Evolutionary conservation across 2,797 vertebrate genomes (phyloP).

Genomic region (Muraenolepis orangiensis): DNA sequence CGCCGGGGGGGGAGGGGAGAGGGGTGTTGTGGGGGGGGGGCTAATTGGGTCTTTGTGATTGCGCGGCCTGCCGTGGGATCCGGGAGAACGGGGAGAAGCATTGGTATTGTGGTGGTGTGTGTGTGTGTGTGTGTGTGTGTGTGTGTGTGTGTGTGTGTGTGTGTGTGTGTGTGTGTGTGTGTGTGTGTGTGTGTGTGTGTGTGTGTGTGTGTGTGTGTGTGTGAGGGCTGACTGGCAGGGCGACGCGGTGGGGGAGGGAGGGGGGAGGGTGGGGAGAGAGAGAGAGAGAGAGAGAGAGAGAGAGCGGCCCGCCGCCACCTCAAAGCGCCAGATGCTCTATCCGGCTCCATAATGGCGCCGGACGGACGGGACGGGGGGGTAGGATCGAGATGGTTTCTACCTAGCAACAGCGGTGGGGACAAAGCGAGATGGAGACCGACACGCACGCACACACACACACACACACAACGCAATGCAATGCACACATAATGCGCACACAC

Average conservation of each 20-base stretch:
- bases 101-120: too few relatives aligned
- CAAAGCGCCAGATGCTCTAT: conserved; percentile 85
- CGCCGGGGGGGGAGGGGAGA: conserved; percentile 24
- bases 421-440: conserved; percentile 69
- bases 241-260: too few relatives aligned
- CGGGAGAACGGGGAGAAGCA: conserved; percentile 57
- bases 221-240: too few relatives aligned
- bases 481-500: not conserved
- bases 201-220: too few relatives aligned
- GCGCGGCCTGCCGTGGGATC: conserved; percentile 75
- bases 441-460: not conserved
- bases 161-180: too few relatives aligned
- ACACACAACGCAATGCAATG: not conserved
- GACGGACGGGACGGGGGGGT: too few relatives aligned
- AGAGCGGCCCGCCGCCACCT: conserved; percentile 56
- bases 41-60: conserved; percentile 83
- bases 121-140: conserved; percentile 72
- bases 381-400: conserved; percentile 68
- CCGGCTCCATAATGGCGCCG: conserved; percentile 79
- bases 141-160: conserved; percentile 16
- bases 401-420: conserved; percentile 69
- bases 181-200: too few relatives aligned
- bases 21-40: too few relatives aligned
- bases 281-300: too few relatives aligned
- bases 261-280: too few relatives aligned